phyloP scores from a whole-genome alignment of 2,797 vertebrate genomes.

The Tenualosa thibaudeaui region DNA sequence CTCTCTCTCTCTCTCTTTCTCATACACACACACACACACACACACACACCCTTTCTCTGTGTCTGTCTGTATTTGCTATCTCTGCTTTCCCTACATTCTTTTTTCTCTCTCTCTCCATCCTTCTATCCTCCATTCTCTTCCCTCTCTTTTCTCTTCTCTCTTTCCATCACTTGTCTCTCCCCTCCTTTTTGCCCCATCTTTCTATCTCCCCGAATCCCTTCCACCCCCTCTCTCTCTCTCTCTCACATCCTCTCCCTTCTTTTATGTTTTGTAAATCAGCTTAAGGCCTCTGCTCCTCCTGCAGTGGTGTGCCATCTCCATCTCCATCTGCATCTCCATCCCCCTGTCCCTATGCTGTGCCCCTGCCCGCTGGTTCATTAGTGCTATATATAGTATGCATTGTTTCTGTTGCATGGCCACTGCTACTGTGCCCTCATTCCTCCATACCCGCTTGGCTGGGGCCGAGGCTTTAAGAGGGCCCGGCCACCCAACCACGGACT shows the following conservation, averaged over 20 bases:
- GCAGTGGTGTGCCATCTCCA: conserved; percentile 15
- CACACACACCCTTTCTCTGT: neutral
- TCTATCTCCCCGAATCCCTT: neutral
- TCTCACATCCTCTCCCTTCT: conserved; percentile 47
- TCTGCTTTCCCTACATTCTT: neutral
- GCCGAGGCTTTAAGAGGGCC: conserved; percentile 62
- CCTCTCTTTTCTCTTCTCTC: neutral
- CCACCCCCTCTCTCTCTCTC: conserved; percentile 33
- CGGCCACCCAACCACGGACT: conserved; percentile 65
- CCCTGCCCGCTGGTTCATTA: conserved; percentile 57
- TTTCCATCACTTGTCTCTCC: neutral
- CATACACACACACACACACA: too few relatives aligned
- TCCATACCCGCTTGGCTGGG: conserved; percentile 45
- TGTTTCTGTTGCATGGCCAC: conserved; percentile 70
- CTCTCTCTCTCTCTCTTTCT: neutral
- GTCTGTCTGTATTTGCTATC: neutral
- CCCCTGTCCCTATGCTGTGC: neutral
- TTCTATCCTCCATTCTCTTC: neutral
- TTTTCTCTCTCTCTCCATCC: neutral
- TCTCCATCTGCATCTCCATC: conserved; percentile 50
- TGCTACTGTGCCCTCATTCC: conserved; percentile 64
- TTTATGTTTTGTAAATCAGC: conserved; percentile 78
- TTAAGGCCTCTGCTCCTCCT: conserved; percentile 64
- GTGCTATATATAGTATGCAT: conserved; percentile 74
- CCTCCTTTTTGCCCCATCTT: neutral